Percentiles rank a stretch among this genome's conserved stretches.
Conservation (phyloP, 1,140 invertebrate genomes). For the Trichonephila clavata region DNA sequence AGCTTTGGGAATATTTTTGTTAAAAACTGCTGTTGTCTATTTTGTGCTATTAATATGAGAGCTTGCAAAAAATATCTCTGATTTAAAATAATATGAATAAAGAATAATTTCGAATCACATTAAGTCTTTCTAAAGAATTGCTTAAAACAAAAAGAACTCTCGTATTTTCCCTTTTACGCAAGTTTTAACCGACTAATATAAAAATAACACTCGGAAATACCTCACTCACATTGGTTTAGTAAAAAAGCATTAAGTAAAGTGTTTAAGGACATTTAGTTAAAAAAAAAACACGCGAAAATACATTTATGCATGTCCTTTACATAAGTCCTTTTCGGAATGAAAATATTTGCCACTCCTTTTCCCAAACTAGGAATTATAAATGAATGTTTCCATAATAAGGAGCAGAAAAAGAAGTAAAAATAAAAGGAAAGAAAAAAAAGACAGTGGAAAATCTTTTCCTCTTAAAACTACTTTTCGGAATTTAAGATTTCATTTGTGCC, state of each 20-base stretch:
- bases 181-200: too few relatives aligned
- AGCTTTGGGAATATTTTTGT: too few relatives aligned
- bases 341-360: slow-evolving; percentile 19
- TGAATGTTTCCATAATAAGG: slow-evolving; percentile 19
- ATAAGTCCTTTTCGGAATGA: background rate
- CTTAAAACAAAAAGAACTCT: too few relatives aligned
- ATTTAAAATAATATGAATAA: too few relatives aligned
- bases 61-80: too few relatives aligned
- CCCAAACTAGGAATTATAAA: slow-evolving; percentile 16
- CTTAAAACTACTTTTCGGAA: slow-evolving; percentile 30
- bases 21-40: too few relatives aligned
- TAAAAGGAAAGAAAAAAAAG: background rate
- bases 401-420: background rate
- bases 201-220: background rate
- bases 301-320: background rate
- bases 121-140: too few relatives aligned
- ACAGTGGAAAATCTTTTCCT: background rate
- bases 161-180: too few relatives aligned
- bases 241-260: background rate
- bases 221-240: background rate
- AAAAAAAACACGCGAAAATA: background rate
- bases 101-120: too few relatives aligned
- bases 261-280: background rate
- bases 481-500: slow-evolving; percentile 8
- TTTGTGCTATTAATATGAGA: too few relatives aligned